Evolutionary conservation across 2,797 vertebrate species (phyloP), one percentile per base, ranked within the genome.

Genomic region (Liparis tanakae): DNA sequence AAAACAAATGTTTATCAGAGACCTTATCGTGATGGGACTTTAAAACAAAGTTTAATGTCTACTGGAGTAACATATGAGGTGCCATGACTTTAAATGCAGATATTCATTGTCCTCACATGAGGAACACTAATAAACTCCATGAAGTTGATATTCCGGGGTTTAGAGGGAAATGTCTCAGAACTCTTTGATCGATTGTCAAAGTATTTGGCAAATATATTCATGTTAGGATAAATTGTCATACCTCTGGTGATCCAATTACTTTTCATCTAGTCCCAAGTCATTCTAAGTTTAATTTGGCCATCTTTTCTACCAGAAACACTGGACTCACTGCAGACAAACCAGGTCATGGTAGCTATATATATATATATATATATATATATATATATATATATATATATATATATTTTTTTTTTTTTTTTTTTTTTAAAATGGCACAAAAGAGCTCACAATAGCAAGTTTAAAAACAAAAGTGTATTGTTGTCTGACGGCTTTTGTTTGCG

Each of bases 401-500:
- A n/a, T n/a, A n/a, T n/a, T n/a, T n/a, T n/a, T n/a, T n/a, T n/a
- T n/a, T n/a, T n/a, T n/a, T n/a, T n/a, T n/a, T n/a, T 30, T 30
- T 30, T 30, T 30, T 30, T 30, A 2, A 30, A 30, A 30, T 30
- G 20, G 15, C 50, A 25, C n/a, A 30, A 64, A 64, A 58, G 36
- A 25, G 58, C 22, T 67, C 57, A 72, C 54, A 64, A 33, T 22
- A 20, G 7, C 25, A 30, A 4, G 37, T 9, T 53, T 78, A 43
- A 41, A 63, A 68, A 25, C 18, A 2, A 37, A 66, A 37, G 18
- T 72, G 68, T 74, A 59, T 43, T 55, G 50, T 57, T 41, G 33
- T 36, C 55, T 46, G 44, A 78, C 70, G 53, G 46, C 56, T 80
- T 74, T 69, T 69, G 66, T 67, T 67, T 76, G 58, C 1, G 36